Percentiles rank a stretch among this genome's conserved stretches.
These are phyloP conservation scores for Drymonia ruficornis DNA, from an alignment of 2,888 invertebrate genomes.

Conservation along the genomic window DNA sequence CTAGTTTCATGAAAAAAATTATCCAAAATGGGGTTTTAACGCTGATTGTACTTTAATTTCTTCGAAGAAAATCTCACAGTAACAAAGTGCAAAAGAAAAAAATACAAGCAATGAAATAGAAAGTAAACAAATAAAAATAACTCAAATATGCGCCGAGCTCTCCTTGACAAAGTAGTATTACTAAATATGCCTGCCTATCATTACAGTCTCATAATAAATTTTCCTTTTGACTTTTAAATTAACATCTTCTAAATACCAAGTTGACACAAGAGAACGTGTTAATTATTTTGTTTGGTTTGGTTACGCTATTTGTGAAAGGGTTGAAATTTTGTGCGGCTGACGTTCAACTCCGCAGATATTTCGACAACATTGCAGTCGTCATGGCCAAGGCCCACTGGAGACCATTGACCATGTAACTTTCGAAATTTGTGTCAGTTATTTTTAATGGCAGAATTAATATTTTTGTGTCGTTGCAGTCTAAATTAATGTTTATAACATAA, in stretches of 20 bases:
- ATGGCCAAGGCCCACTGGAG: slow-evolving; percentile 42
- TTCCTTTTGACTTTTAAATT: slow-evolving; percentile 3
- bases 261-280: not conserved
- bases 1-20: no score
- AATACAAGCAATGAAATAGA: no score
- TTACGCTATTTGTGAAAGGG: slow-evolving; percentile 28
- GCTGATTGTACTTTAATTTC: no score
- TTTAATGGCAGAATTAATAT: slow-evolving; percentile 8
- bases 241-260: slow-evolving; percentile 1
- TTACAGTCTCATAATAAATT: no score
- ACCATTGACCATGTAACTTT: slow-evolving; percentile 43
- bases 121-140: no score
- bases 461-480: not conserved
- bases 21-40: no score
- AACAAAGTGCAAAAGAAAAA: no score
- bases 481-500: not conserved
- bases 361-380: slow-evolving; percentile 35
- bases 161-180: no score
- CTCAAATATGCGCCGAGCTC: no score
- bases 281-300: slow-evolving; percentile 6
- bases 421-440: slow-evolving; percentile 38
- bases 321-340: slow-evolving; percentile 21
- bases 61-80: no score
- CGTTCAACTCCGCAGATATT: slow-evolving; percentile 31
- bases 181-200: no score